These are phyloP conservation scores for Pedetes capensis DNA, from an alignment of 2,113 vertebrate genomes.

Conservation along the genomic window DNA sequence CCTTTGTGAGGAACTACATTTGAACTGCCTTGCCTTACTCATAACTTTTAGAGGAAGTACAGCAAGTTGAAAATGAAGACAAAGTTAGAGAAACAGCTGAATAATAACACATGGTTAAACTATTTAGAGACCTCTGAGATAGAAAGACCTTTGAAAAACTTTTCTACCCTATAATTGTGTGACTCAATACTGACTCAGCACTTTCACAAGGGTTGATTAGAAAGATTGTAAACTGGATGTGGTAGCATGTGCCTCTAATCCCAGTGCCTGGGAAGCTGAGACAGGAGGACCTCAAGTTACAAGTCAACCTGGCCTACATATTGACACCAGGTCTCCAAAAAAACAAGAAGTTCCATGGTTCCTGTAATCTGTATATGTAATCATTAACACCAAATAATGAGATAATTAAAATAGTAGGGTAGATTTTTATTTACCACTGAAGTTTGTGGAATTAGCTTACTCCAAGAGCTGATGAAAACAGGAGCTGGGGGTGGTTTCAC, in stretches of 20 bases:
- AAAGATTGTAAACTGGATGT: not conserved
- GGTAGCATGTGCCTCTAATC: not conserved
- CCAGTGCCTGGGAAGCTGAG: not conserved
- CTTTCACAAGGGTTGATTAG: not conserved
- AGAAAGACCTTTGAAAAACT: not conserved
- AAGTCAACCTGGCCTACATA: not conserved
- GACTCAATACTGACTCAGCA: not conserved
- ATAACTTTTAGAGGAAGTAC: constrained; percentile 45
- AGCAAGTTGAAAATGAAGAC: constrained; percentile 34
- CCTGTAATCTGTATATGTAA: not conserved
- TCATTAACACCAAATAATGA: not conserved
- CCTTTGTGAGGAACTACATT: constrained; percentile 19
- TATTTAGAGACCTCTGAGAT: not conserved
- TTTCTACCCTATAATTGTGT: not conserved
- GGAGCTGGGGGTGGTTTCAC: not conserved
- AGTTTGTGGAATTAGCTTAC: not conserved
- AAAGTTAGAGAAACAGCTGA: constrained; percentile 19
- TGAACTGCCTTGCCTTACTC: constrained; percentile 28
- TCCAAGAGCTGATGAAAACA: not conserved
- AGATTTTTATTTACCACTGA: not conserved
- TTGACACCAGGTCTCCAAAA: not conserved
- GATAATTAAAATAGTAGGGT: not conserved
- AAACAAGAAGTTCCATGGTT: not conserved
- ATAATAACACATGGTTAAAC: not conserved
- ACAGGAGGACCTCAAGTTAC: not conserved